Evolutionary conservation across 53 echinoderm and acorn worm genomes (phyloP).

Genomic region (Zoroaster sp.): DNA sequence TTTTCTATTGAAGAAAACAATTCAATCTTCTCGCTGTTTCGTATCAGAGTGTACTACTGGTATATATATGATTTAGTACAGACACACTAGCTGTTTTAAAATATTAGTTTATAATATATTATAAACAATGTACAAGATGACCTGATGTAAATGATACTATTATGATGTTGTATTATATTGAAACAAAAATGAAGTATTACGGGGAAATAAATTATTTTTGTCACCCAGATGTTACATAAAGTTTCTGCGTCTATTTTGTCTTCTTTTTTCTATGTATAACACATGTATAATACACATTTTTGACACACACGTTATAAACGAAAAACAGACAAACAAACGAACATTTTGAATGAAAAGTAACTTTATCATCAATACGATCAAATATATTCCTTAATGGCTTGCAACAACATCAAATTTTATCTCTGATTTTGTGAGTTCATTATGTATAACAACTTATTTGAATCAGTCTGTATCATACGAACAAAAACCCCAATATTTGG

Average conservation of each 20-base stretch:
- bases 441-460: too few species aligned
- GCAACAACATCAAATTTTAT: too few species aligned
- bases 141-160: slow-evolving; percentile 48
- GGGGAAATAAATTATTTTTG: slow-evolving; percentile 59
- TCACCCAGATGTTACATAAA: slow-evolving; percentile 30
- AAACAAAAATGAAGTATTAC: slow-evolving; percentile 33
- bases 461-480: too few species aligned
- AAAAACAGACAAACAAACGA: background rate
- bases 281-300: too few species aligned
- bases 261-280: too few species aligned
- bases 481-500: too few species aligned
- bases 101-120: background rate
- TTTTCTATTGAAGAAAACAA: background rate
- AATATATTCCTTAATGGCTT: too few species aligned
- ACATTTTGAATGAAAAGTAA: too few species aligned
- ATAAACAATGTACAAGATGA: slow-evolving; percentile 7
- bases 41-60: background rate
- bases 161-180: slow-evolving; percentile 57
- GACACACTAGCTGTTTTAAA: slow-evolving; percentile 10
- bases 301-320: background rate
- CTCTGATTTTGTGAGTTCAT: too few species aligned
- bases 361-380: too few species aligned
- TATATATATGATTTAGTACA: background rate
- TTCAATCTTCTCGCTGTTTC: background rate
- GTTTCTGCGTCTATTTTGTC: background rate